Conservation (phyloP, 64 coral and sea anemone species). For the Trachythela sp. region DNA sequence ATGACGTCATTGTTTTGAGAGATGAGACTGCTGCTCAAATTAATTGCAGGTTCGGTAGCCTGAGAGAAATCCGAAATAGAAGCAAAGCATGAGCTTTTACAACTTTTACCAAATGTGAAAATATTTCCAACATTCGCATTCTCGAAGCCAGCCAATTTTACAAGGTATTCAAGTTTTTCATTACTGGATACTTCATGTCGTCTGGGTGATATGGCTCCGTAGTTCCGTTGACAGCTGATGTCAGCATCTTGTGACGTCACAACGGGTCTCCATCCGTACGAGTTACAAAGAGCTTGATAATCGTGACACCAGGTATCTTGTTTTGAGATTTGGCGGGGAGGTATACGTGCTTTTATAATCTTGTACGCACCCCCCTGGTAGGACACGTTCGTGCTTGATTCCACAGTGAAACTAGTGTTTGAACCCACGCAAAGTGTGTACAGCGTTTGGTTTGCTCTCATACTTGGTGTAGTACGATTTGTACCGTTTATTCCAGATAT, state of each 20-base stretch:
- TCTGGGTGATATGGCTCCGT: background rate
- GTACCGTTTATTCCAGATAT: background rate
- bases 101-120: conserved; percentile 30
- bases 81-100: background rate
- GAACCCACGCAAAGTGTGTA: conserved; percentile 31
- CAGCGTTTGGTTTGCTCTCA: too few species aligned
- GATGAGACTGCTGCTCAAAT: background rate
- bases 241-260: background rate
- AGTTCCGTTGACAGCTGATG: background rate
- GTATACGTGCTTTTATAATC: conserved; percentile 22
- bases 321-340: background rate
- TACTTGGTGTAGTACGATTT: too few species aligned
- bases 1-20: background rate
- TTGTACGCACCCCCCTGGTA: conserved; percentile 1
- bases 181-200: background rate
- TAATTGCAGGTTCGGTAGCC: background rate
- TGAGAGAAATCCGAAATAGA: background rate
- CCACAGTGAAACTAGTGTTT: conserved; percentile 12
- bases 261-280: background rate
- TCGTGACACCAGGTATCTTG: conserved; percentile 39
- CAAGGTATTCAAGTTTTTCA: background rate
- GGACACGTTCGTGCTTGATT: background rate
- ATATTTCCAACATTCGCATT: background rate
- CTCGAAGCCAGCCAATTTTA: background rate
- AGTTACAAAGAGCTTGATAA: conserved; percentile 29